phyloP scores from a whole-genome alignment of 2,113 vertebrate species.

The Paradoxurus hermaphroditus region DNA sequence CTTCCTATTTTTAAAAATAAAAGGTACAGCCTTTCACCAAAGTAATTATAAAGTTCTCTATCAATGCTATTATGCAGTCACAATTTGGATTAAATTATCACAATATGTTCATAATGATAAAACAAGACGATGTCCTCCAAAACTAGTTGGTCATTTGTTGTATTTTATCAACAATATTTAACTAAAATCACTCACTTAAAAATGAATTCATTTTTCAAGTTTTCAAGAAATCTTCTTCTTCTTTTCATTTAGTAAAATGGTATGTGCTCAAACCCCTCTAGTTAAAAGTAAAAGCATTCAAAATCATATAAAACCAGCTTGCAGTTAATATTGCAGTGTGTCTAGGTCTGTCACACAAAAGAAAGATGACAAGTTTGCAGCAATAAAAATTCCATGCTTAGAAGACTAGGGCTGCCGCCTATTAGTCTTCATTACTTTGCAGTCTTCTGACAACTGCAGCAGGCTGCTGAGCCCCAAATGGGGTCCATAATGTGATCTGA shows the following conservation, averaged over 20 bases:
- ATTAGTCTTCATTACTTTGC: conserved; percentile 97
- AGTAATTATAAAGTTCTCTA: conserved; percentile 55
- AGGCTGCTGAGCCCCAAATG: conserved; percentile 94
- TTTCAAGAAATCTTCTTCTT: conserved; percentile 75
- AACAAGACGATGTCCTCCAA: conserved; percentile 60
- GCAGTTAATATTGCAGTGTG: conserved; percentile 87
- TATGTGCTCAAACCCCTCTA: conserved; percentile 79
- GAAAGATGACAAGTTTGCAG: conserved; percentile 91
- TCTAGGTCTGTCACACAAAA: conserved; percentile 90
- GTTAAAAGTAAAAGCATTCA: conserved; percentile 85
- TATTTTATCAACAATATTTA: conserved; percentile 65
- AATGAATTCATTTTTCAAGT: conserved; percentile 51
- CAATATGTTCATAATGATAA: conserved; percentile 44
- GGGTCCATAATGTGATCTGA: conserved; percentile 94
- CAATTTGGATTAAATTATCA: conserved; percentile 68
- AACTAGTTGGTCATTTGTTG: conserved; percentile 68
- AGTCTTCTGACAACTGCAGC: conserved; percentile 93
- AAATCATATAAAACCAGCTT: conserved; percentile 82
- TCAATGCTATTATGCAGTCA: background rate
- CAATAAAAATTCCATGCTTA: conserved; percentile 94
- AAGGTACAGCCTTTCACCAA: conserved; percentile 28
- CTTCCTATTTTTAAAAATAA: conserved; percentile 44
- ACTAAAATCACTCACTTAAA: conserved; percentile 73
- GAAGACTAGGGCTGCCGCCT: conserved; percentile 89
- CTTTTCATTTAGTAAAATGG: conserved; percentile 80